A percentile compares a stretch with the other conserved stretches of the same genome.
These are phyloP conservation scores for Scophthalmus maximus DNA, from an alignment of 2,113 vertebrate species.

Conservation along the genomic window DNA sequence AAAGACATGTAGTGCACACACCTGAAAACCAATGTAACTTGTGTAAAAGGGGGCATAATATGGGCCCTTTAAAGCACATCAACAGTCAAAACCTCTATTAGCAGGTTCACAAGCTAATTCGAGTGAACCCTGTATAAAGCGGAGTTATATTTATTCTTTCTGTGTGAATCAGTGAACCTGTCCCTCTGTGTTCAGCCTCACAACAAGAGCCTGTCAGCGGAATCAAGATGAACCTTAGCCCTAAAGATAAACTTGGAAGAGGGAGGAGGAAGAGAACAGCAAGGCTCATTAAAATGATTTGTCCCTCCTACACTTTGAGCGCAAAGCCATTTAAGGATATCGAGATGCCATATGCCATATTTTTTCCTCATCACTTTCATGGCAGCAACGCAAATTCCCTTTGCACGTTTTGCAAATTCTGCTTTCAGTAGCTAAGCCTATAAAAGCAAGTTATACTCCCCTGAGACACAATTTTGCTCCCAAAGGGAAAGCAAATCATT, in stretches of 20 bases:
- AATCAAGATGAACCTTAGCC: constrained; percentile 61
- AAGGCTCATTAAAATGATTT: constrained; percentile 66
- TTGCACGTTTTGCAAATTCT: background rate
- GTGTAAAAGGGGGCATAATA: too few relatives aligned
- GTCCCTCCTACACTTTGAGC: constrained; percentile 42
- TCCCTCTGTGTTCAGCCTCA: constrained; percentile 13
- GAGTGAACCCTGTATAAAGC: background rate
- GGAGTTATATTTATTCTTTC: constrained; percentile 29
- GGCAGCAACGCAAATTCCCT: background rate
- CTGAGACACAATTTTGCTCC: constrained; percentile 1
- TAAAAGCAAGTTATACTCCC: background rate
- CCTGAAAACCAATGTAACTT: too few relatives aligned
- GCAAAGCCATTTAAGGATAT: constrained; percentile 7
- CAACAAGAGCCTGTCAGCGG: constrained; percentile 53
- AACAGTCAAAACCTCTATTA: constrained; percentile 17
- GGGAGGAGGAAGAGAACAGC: constrained; percentile 46
- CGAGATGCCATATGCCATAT: constrained; percentile 1
- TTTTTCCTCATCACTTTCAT: too few relatives aligned
- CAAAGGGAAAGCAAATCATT: constrained; percentile 20
- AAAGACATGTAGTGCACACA: too few relatives aligned
- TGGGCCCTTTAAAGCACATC: too few relatives aligned
- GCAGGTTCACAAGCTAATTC: constrained; percentile 26
- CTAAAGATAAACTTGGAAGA: constrained; percentile 41
- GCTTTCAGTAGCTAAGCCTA: background rate
- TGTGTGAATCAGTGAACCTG: constrained; percentile 37